phyloP scores from a whole-genome alignment of 2,113 vertebrate species.

The Helogale parvula region DNA sequence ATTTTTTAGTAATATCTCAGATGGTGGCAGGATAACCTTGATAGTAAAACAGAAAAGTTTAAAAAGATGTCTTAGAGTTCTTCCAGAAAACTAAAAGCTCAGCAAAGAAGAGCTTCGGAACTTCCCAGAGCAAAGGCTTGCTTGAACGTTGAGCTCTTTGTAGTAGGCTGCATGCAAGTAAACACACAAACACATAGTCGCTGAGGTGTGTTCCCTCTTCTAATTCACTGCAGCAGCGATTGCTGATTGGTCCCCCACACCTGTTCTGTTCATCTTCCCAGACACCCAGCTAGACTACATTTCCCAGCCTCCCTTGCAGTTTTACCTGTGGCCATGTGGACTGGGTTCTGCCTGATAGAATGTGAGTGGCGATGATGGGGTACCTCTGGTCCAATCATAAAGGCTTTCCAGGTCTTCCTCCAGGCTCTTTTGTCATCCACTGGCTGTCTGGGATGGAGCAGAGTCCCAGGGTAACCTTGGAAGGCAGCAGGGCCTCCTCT shows the following conservation, averaged over 20 bases:
- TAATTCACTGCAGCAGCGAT: background rate
- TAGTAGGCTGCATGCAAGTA: slow-evolving; percentile 21
- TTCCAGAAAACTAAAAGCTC: slow-evolving; percentile 53
- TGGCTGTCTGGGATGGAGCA: background rate
- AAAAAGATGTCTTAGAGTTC: slow-evolving; percentile 67
- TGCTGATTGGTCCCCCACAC: background rate
- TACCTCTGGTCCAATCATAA: background rate
- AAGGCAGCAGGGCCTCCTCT: slow-evolving; percentile 11
- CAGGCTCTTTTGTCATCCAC: background rate
- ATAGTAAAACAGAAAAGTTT: slow-evolving; percentile 72
- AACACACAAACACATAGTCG: background rate
- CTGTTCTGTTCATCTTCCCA: slow-evolving; percentile 12
- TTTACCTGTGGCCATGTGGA: background rate
- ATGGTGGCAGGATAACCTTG: slow-evolving; percentile 56
- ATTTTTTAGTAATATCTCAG: slow-evolving; percentile 67
- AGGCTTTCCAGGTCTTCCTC: background rate
- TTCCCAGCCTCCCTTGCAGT: slow-evolving; percentile 25
- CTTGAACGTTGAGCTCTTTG: slow-evolving; percentile 51
- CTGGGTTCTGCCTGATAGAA: background rate
- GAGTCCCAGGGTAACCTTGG: background rate
- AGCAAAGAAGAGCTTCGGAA: slow-evolving; percentile 63
- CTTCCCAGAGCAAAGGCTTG: slow-evolving; percentile 75
- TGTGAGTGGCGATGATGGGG: background rate
- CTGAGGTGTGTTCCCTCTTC: slow-evolving; percentile 5
- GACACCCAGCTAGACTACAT: slow-evolving; percentile 25